Evolutionary conservation across 2,113 vertebrate species (phyloP).

Genomic region (Hyperopisus bebe): DNA sequence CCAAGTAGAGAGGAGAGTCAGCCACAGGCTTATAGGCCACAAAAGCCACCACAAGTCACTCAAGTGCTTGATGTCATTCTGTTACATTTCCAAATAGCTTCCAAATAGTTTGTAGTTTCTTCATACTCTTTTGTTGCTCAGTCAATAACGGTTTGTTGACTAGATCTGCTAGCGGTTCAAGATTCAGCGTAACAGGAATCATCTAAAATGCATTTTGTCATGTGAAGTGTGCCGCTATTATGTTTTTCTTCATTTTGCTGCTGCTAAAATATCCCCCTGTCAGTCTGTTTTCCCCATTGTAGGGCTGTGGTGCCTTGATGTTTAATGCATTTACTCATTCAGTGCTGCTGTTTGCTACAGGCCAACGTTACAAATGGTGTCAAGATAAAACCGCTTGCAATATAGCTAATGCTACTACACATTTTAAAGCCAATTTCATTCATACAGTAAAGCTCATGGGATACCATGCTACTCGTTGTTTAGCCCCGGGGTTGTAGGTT

Average conservation of each 20-base stretch:
- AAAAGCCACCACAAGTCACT: neutral
- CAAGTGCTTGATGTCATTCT: neutral
- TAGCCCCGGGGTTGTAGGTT: neutral
- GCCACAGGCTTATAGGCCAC: neutral
- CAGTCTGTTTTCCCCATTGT: neutral
- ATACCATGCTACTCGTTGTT: neutral
- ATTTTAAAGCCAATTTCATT: constrained; percentile 4
- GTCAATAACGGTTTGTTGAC: neutral
- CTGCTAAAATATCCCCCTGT: neutral
- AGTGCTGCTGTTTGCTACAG: neutral
- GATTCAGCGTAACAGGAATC: neutral
- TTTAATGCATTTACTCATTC: neutral
- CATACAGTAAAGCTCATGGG: neutral
- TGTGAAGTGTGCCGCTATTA: neutral
- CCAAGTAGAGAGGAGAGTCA: constrained; percentile 25
- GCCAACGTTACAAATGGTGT: neutral
- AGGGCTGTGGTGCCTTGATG: neutral
- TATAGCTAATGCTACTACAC: neutral
- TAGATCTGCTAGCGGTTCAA: neutral
- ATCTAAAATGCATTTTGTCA: constrained; percentile 1
- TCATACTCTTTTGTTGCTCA: neutral
- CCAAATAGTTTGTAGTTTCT: neutral
- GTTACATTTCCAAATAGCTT: neutral
- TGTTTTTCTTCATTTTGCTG: neutral
- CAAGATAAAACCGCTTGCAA: neutral